A percentile compares a stretch with the other conserved stretches of the same genome.
These are phyloP conservation scores for Pomatostomus ruficeps DNA, from an alignment of 2,113 vertebrate species.

Conservation along the genomic window DNA sequence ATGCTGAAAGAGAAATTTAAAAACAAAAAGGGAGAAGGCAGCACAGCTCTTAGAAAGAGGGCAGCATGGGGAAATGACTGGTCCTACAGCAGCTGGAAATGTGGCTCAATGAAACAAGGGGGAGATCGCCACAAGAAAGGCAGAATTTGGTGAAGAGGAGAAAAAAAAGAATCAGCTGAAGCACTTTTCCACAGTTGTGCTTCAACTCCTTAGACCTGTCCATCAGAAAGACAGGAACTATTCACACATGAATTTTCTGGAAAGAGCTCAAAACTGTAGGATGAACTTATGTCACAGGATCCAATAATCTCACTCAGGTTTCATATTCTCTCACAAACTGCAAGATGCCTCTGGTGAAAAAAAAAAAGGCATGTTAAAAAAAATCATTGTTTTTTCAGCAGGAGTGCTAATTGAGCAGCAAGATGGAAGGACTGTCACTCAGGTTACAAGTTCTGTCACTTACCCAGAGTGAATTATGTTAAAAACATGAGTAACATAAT, in stretches of 20 bases:
- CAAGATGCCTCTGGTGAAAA: not conserved
- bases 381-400: not conserved
- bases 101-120: not conserved
- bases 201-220: not conserved
- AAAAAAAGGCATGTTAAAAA: not conserved
- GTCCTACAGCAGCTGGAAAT: not conserved
- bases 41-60: not conserved
- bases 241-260: not conserved
- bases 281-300: not conserved
- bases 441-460: not conserved
- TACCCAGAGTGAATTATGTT: not conserved
- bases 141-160: not conserved
- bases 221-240: not conserved
- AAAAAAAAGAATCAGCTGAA: not conserved
- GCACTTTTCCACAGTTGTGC: not conserved
- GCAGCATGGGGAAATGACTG: not conserved
- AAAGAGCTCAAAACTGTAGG: not conserved
- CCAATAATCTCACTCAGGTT: not conserved
- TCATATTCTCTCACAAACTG: not conserved
- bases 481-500: not conserved
- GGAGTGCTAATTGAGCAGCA: not conserved
- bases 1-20: not conserved
- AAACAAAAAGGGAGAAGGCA: not conserved
- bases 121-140: not conserved
- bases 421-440: not conserved